Percentiles rank a stretch among this genome's conserved stretches.
phyloP scores from a whole-genome alignment of 2,888 invertebrate genomes.

The Drosophila nr. fundita region DNA sequence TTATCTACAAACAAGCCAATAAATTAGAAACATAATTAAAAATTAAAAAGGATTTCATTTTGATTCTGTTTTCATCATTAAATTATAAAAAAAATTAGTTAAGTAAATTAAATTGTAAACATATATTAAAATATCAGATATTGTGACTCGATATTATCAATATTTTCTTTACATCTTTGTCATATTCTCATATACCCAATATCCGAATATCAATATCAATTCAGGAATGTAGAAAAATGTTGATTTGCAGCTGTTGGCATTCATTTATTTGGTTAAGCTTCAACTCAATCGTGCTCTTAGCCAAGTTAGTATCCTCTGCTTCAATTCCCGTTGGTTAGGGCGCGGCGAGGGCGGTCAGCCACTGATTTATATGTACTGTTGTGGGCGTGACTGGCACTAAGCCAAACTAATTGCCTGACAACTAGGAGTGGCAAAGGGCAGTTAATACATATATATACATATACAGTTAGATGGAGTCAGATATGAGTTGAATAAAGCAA shows the following conservation, averaged over 20 bases:
- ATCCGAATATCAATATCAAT: no score
- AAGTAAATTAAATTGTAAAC: background rate
- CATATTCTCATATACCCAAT: background rate
- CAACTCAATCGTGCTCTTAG: background rate
- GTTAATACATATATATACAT: background rate
- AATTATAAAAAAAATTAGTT: background rate
- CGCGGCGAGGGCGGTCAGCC: background rate
- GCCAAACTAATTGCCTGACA: conserved; percentile 36
- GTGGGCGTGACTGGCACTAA: conserved; percentile 20
- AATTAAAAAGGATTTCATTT: background rate
- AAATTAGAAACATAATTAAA: background rate
- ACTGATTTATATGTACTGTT: conserved; percentile 16
- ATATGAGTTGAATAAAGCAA: background rate
- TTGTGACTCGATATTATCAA: background rate
- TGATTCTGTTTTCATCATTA: background rate
- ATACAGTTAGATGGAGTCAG: background rate
- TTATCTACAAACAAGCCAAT: background rate
- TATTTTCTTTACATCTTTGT: background rate
- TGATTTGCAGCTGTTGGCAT: background rate
- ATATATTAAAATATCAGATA: background rate
- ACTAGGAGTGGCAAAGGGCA: background rate
- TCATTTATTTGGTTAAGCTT: background rate
- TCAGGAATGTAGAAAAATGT: background rate
- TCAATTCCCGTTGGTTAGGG: background rate
- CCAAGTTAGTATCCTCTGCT: background rate